Base-by-base conservation (phyloP, 2,888 invertebrate genomes). In the Euphydryas editha region DNA sequence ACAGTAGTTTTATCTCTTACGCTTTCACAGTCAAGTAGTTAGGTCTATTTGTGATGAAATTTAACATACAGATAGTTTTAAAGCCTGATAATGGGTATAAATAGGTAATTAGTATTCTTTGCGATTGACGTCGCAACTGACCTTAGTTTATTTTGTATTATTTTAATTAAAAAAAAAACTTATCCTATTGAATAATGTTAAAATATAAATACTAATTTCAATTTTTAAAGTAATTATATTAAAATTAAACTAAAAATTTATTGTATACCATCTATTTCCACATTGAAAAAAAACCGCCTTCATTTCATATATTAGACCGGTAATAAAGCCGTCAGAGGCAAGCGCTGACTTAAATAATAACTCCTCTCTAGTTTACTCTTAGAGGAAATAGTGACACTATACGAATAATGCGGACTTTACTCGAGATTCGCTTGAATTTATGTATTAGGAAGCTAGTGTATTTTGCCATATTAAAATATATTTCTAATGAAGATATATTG, bases 301-400 rank as follows among this genome's bases (percentile, higher is more conserved):
- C 11, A 36, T 69, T 71, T 72, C 63, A 54, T 69, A 18, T 65
- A 74, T 77, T 79, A 70, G 0, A 64, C 73, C 72, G 57, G 4
- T 55, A 56, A 67, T 63, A 71, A 81, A 78, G 76, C 82, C 82
- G 83, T 85, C 85, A 83, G 73, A 74, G 76, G 78, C 86, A 86
- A 86, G 80, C 85, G 81, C 78, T 72, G 80, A 81, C 84, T 85
- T 84, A 85, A 86, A 86, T 85, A 85, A 86, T 87, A 87, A 85
- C 85, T 81, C 78, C 76, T 77, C 78, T 81, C 76, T 76, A 80
- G 81, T 73, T 73, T 70, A 70, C 70, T 74, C 68, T 56, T 59
- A 63, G 62, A 63, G 72, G 71, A 76, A 74, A 73, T 71, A 71
- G 75, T 75, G 71, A 72, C 73, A 72, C 69, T 67, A 66, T 67